A percentile compares a stretch with the other conserved stretches of the same genome.
Conservation (phyloP, 2,888 invertebrate species). For the Ariolimax columbianus region DNA sequence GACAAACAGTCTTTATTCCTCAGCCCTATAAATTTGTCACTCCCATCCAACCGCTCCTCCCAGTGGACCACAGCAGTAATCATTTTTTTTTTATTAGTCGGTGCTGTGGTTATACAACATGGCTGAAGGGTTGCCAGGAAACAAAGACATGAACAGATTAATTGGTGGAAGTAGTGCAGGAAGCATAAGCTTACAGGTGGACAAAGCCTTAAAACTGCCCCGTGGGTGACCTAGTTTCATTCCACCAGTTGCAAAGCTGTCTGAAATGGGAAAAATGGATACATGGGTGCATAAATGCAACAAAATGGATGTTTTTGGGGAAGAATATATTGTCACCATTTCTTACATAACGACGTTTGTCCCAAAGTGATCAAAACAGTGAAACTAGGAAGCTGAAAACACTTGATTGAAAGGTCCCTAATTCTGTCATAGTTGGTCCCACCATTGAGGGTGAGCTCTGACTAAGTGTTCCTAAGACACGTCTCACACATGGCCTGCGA, state of each 20-base stretch:
- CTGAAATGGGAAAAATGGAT: constrained; percentile 33
- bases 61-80: too few relatives aligned
- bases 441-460: too few relatives aligned
- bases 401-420: too few relatives aligned
- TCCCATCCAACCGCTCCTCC: too few relatives aligned
- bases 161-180: neutral
- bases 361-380: neutral
- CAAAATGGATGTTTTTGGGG: neutral
- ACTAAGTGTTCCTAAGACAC: too few relatives aligned
- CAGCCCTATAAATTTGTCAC: too few relatives aligned
- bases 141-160: neutral
- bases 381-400: neutral
- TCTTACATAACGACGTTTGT: neutral
- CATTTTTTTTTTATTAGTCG: too few relatives aligned
- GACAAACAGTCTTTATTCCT: too few relatives aligned
- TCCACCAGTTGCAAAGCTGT: constrained; percentile 43
- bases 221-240: constrained; percentile 68
- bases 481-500: too few relatives aligned
- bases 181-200: constrained; percentile 65
- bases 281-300: neutral
- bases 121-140: constrained; percentile 13
- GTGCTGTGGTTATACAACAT: neutral
- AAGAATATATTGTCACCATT: neutral
- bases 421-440: too few relatives aligned
- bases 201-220: constrained; percentile 69